Evolutionary conservation across 1,140 invertebrate genomes (phyloP), one percentile per base, ranked within the genome.

Genomic region (Musca domestica): DNA sequence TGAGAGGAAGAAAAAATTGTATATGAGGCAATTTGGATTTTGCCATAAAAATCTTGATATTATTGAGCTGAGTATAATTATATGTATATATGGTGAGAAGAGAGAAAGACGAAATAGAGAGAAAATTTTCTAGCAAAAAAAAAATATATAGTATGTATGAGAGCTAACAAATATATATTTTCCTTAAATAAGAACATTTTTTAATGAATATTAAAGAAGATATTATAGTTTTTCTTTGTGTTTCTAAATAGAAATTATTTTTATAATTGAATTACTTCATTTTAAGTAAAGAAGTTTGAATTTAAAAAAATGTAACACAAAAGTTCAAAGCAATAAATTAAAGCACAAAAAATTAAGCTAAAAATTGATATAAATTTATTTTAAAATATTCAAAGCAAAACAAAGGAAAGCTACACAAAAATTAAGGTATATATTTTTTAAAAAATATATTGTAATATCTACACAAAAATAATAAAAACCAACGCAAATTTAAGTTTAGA

Each of bases 211-310:
- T n/a, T n/a, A n/a, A n/a, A 23, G 51, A 23, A 22, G 34, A 52
- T 22, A 52, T 52, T 52, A 23, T 56, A 56, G 52, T 56, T 56
- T 56, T 56, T 56, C 52, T 56, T 56, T 56, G 52, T 56, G 52
- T 56, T 56, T 56, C 19, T 27, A 56, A 6, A 27, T 27, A 56
- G n/a, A n/a, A n/a, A n/a, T n/a, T n/a, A n/a, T n/a, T n/a, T n/a
- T n/a, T n/a, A n/a, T n/a, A n/a, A n/a, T n/a, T n/a, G n/a, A n/a
- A n/a, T n/a, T n/a, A n/a, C n/a, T 0, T 23, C 17, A 25, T 19
- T 30, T 23, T 22, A 54, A 54, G 10, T 25, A 30, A 58, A 58
- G 15, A 30, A 58, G 17, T 27, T n/a, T 58, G 15, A 17, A 10
- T 41, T 41, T 61, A 61, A 12, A 9, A 61, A 61, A 61, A 34